Conservation (phyloP, 1,140 invertebrate species). For the Scaptomyza montana region DNA sequence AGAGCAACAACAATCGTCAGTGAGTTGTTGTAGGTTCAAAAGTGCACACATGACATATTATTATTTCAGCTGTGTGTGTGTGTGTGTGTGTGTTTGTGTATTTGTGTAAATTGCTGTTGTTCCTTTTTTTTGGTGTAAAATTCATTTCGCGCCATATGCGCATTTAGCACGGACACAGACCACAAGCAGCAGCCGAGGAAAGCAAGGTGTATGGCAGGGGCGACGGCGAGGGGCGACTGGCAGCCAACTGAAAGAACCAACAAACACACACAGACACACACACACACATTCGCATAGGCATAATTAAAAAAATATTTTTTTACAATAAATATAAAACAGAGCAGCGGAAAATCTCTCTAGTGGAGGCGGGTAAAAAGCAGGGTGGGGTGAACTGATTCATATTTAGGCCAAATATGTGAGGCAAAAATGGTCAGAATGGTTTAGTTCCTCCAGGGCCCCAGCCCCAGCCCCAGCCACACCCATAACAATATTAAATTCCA, state of each 20-base stretch:
- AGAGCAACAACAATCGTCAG: slow-evolving; percentile 34
- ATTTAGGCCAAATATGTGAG: slow-evolving; percentile 70
- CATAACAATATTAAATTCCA: slow-evolving; percentile 60
- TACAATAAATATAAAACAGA: background rate
- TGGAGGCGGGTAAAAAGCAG: background rate
- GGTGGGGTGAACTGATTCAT: slow-evolving; percentile 15
- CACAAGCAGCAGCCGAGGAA: slow-evolving; percentile 35
- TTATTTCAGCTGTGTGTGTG: slow-evolving; percentile 49
- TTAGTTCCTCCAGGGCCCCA: background rate
- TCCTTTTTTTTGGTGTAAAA: slow-evolving; percentile 53
- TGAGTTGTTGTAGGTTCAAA: slow-evolving; percentile 46
- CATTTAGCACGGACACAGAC: slow-evolving; percentile 70
- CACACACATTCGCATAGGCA: slow-evolving; percentile 39
- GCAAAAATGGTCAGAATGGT: slow-evolving; percentile 10
- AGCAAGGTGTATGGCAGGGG: background rate
- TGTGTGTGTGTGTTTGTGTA: background rate
- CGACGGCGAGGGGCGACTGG: slow-evolving; percentile 12
- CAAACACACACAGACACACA: slow-evolving; percentile 29
- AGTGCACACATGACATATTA: slow-evolving; percentile 77
- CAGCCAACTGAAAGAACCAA: slow-evolving; percentile 58
- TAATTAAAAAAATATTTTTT: slow-evolving; percentile 74
- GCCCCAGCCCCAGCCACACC: slow-evolving; percentile 1
- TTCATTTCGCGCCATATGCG: slow-evolving; percentile 78
- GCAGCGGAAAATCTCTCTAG: slow-evolving; percentile 10
- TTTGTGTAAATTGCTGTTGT: slow-evolving; percentile 11